phyloP scores from a whole-genome alignment of 1,140 invertebrate genomes.

The Stegodyphus mimosarum region DNA sequence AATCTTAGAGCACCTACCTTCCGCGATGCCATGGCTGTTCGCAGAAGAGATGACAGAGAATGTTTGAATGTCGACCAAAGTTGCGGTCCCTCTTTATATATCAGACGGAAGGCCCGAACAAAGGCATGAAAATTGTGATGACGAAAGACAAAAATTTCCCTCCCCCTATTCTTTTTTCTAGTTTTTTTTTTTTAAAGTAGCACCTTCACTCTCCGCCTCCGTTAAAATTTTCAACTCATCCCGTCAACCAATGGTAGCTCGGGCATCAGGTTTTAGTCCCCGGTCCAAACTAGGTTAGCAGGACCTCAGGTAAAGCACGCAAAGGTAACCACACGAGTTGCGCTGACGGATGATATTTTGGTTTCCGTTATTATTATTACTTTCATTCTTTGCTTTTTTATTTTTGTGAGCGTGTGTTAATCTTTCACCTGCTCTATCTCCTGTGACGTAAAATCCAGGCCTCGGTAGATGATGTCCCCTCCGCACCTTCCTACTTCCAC shows the following conservation, averaged over 20 bases:
- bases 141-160: neutral
- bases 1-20: slow-evolving; percentile 32
- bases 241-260: slow-evolving; percentile 35
- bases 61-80: slow-evolving; percentile 46
- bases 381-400: neutral
- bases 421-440: slow-evolving; percentile 34
- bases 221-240: slow-evolving; percentile 42
- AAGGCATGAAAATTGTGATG: slow-evolving; percentile 12
- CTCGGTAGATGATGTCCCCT: neutral
- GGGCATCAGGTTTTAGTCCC: slow-evolving; percentile 11
- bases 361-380: slow-evolving; percentile 49
- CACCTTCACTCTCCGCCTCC: slow-evolving; percentile 40
- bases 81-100: slow-evolving; percentile 12
- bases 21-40: slow-evolving; percentile 50
- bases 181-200: slow-evolving; percentile 50
- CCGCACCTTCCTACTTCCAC: neutral
- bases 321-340: slow-evolving; percentile 3
- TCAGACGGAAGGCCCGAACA: slow-evolving; percentile 7
- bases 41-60: slow-evolving; percentile 41
- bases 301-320: slow-evolving; percentile 49
- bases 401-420: slow-evolving; percentile 15
- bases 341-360: slow-evolving; percentile 48
- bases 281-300: slow-evolving; percentile 45
- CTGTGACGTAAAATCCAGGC: slow-evolving; percentile 37
- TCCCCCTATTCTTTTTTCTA: slow-evolving; percentile 9